A percentile compares a stretch with the other conserved stretches of the same genome.
Evolutionary conservation across 2,797 vertebrate species (phyloP).

Genomic region (Hyperoplus lanceolatus): DNA sequence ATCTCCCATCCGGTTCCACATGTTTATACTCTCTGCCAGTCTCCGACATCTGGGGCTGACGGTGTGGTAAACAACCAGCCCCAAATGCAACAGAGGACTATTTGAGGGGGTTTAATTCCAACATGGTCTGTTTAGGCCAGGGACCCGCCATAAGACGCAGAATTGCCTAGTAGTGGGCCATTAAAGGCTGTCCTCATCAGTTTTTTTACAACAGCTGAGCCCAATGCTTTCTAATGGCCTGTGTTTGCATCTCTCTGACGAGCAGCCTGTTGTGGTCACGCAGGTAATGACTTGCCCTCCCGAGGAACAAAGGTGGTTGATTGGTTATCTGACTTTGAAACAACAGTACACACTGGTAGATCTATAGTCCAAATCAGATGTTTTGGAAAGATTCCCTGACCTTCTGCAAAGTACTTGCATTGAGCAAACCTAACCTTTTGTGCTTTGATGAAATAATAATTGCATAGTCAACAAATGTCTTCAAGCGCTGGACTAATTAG

Average conservation of each 20-base stretch:
- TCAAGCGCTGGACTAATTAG: too few species aligned
- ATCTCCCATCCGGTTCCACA: conserved; percentile 21
- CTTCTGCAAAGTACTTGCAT: too few species aligned
- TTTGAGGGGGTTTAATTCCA: neutral
- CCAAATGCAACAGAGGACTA: neutral
- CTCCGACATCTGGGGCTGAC: conserved; percentile 24
- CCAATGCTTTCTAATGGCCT: neutral
- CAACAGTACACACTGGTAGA: too few species aligned
- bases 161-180: too few species aligned
- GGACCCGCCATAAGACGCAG: too few species aligned
- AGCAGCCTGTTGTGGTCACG: neutral
- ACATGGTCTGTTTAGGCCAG: too few species aligned
- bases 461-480: too few species aligned
- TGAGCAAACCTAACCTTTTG: too few species aligned
- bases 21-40: conserved; percentile 12
- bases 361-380: too few species aligned
- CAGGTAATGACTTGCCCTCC: neutral
- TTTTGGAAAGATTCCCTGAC: too few species aligned
- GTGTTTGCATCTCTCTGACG: neutral
- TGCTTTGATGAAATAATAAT: too few species aligned
- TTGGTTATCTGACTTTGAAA: neutral
- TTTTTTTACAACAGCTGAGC: neutral
- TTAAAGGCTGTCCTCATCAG: neutral
- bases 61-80: neutral
- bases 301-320: neutral